Conservation (phyloP, 2,888 invertebrate genomes). For the Melolontha melolontha region DNA sequence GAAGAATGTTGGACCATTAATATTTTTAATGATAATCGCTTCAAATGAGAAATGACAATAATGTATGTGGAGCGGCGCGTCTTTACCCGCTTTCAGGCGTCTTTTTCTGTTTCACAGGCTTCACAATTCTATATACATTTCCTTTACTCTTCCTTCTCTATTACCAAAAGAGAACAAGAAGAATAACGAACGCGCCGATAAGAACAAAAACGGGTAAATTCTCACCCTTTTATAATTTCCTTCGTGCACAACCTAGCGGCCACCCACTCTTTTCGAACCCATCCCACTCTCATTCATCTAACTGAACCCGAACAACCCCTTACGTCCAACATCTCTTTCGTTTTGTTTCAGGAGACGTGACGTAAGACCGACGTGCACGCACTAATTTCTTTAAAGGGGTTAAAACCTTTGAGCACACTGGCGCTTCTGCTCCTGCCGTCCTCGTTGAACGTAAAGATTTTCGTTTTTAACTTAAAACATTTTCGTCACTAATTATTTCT, state of each 20-base stretch:
- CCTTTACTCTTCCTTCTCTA: conserved; percentile 24
- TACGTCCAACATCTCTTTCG: conserved; percentile 61
- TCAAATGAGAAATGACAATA: conserved; percentile 65
- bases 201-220: conserved; percentile 43
- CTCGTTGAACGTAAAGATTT: conserved; percentile 53
- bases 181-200: conserved; percentile 53
- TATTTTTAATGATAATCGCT: conserved; percentile 67
- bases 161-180: conserved; percentile 42
- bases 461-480: conserved; percentile 56
- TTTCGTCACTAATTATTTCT: conserved; percentile 45
- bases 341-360: conserved; percentile 62
- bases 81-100: conserved; percentile 53
- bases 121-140: conserved; percentile 24
- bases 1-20: conserved; percentile 65
- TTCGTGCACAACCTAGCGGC: conserved; percentile 19
- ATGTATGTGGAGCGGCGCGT: conserved; percentile 61
- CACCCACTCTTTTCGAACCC: not conserved
- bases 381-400: conserved; percentile 62
- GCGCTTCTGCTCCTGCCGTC: conserved; percentile 26
- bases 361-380: conserved; percentile 61
- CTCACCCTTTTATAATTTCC: conserved; percentile 43
- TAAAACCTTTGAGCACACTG: conserved; percentile 57
- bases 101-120: conserved; percentile 38
- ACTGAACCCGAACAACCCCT: conserved; percentile 29
- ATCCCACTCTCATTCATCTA: conserved; percentile 5